Evolutionary conservation across 2,888 invertebrate genomes (phyloP).

Genomic region (Xanthorhoe spadicearia): DNA sequence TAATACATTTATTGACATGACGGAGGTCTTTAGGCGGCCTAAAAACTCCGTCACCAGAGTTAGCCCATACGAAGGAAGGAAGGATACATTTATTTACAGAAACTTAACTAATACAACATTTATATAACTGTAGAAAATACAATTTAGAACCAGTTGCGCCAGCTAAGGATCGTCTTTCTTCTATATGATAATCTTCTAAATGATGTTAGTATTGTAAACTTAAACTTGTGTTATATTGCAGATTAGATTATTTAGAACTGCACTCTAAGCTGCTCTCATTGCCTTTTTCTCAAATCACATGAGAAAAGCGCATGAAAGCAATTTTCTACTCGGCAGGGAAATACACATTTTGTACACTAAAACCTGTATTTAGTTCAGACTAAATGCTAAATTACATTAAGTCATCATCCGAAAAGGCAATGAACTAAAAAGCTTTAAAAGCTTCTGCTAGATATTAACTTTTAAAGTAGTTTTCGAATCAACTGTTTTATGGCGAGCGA

Average conservation of each 20-base stretch:
- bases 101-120: too few species aligned
- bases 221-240: neutral
- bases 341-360: neutral
- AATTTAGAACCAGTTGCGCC: too few species aligned
- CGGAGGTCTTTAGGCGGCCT: too few species aligned
- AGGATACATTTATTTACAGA: too few species aligned
- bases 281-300: too few species aligned
- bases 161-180: too few species aligned
- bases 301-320: neutral
- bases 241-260: neutral
- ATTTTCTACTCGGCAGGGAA: neutral
- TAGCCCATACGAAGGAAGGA: too few species aligned
- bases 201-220: too few species aligned
- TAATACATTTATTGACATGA: too few species aligned
- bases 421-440: conserved; percentile 22
- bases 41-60: too few species aligned
- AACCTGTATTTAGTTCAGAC: neutral
- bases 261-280: neutral
- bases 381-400: neutral
- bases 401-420: neutral
- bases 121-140: too few species aligned
- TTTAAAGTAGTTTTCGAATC: conserved; percentile 37
- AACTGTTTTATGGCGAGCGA: conserved; percentile 33
- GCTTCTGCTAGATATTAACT: conserved; percentile 23
- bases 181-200: too few species aligned